These are phyloP conservation scores for Carollia perspicillata DNA, from an alignment of 2,113 vertebrate genomes.

Conservation along the genomic window DNA sequence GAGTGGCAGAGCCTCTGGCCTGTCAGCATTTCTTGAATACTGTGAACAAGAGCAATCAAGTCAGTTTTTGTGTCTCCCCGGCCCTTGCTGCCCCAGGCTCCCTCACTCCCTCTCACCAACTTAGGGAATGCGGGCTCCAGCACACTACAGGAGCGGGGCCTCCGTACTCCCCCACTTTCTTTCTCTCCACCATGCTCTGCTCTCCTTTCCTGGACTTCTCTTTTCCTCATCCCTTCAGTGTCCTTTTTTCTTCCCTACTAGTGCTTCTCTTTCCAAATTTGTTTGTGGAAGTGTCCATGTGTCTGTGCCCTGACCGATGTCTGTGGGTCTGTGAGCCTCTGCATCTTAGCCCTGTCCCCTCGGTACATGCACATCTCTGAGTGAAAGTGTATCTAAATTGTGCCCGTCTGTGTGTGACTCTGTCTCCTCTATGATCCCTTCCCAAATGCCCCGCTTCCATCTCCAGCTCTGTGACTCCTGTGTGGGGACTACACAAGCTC, in stretches of 20 bases:
- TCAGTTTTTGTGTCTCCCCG: neutral
- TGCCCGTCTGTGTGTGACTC: too few species aligned
- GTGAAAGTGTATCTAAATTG: neutral
- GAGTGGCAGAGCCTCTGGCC: constrained; percentile 97
- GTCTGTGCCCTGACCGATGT: neutral
- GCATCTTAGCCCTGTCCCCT: neutral
- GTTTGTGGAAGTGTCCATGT: neutral
- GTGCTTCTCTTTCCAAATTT: neutral
- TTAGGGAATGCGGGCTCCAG: fast-evolving
- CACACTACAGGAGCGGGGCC: fast-evolving
- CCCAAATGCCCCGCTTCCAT: neutral
- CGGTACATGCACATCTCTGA: neutral
- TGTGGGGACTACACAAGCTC: neutral
- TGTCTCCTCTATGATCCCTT: neutral
- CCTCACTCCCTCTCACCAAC: neutral
- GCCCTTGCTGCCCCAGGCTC: fast-evolving
- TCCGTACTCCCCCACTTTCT: fast-evolving
- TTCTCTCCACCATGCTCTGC: neutral
- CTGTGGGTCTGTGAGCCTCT: neutral
- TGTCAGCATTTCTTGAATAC: constrained; percentile 94
- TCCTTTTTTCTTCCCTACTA: neutral
- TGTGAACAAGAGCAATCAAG: constrained; percentile 67
- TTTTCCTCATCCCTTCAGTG: neutral
- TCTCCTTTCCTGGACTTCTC: neutral
- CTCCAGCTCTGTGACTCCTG: neutral